Evolutionary conservation across 2,888 invertebrate species (phyloP), one percentile per base, ranked within the genome.

Genomic region (Patella depressa): DNA sequence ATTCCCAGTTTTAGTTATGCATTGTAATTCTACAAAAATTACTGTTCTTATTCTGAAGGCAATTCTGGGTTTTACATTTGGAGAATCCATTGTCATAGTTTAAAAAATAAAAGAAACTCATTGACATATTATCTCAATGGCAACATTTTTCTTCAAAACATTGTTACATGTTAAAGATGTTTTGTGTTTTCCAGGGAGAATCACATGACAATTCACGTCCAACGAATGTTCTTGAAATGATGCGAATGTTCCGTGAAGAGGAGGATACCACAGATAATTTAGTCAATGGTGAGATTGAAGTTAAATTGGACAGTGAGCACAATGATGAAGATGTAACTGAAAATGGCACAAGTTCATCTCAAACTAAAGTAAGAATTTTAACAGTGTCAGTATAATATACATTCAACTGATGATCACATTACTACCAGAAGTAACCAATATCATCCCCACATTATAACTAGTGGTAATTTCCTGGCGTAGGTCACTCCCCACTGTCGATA

Each of bases 141-240:
- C 65, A 65, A n/a, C 19, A 19, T n/a, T 34, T 53, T 34, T 69
- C 17, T n/a, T 70, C 24, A 65, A 24, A n/a, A 15, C n/a, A 17
- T 11, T 71, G 19, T 59, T 69, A 53, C 54, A 45, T 78, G 14
- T 14, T n/a, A 19, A n/a, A 65, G 7, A 19, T 3, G 3, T 72
- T 74, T 24, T 19, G 54, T 72, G 11, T 15, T 3, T 71, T 73
- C 12, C 70, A 85, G 84, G 85, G 85, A 2, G 78, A 81, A 57
- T 78, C 78, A 17, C 78, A 77, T 19, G 83, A 85, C 69, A 79
- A 79, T 54, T 81, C 77, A 11, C 72, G 75, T 19, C 80, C 81
- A 45, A 84, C 80, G 11, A 89, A 89, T 82, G 88, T 89, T 17
- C 80, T 89, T 75, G 86, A 88, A 74, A 79, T 89, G 83, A 89